phyloP scores from a whole-genome alignment of 2,888 invertebrate species.

The Mythimna loreyi region DNA sequence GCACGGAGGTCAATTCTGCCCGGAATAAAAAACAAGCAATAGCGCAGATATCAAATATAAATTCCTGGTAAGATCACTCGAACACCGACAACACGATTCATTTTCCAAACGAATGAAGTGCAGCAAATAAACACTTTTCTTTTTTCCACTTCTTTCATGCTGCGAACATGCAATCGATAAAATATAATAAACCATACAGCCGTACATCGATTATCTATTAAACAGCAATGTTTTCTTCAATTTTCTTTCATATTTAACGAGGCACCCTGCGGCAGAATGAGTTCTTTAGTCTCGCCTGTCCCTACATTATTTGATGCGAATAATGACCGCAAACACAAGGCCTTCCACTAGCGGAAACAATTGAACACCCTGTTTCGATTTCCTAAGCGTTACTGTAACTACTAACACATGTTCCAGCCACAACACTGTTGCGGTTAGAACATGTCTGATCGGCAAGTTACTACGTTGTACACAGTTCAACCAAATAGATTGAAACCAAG shows the following conservation, averaged over 20 bases:
- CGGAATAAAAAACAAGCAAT: background rate
- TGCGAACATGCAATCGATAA: too few species aligned
- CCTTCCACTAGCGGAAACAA: too few species aligned
- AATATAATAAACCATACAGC: background rate
- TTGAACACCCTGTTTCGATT: too few species aligned
- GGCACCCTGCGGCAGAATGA: background rate
- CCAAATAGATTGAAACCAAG: too few species aligned
- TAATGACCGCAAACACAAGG: background rate
- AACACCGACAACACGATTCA: background rate
- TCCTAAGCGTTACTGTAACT: too few species aligned
- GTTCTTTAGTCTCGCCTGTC: background rate
- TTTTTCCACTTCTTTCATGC: too few species aligned
- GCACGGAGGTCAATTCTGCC: too few species aligned
- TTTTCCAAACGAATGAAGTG: background rate
- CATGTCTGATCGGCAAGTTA: too few species aligned
- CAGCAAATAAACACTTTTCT: background rate
- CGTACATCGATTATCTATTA: background rate
- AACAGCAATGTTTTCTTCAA: background rate
- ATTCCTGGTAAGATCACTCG: background rate
- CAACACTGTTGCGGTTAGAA: too few species aligned
- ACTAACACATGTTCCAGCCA: too few species aligned
- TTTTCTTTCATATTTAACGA: constrained; percentile 2
- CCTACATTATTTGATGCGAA: background rate
- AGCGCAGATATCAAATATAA: background rate
- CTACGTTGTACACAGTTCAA: too few species aligned